These are phyloP conservation scores for Bombus pyrosoma DNA, from an alignment of 1,140 invertebrate genomes.

Conservation along the genomic window DNA sequence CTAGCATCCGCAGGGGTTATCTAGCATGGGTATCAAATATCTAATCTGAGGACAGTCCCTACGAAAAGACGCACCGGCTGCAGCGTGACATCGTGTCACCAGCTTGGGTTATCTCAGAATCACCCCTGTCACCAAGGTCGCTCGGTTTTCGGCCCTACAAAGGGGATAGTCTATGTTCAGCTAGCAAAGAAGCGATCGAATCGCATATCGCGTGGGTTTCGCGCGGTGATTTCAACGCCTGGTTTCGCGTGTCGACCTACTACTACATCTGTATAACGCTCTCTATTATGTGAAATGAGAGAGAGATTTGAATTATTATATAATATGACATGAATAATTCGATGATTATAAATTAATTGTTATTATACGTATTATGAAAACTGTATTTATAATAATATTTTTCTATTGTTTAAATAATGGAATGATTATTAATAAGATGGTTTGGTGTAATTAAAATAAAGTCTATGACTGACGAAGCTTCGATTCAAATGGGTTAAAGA, in stretches of 20 bases:
- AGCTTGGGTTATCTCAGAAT: constrained; percentile 56
- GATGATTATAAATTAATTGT: background rate
- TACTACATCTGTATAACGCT: no score
- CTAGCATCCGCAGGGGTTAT: constrained; percentile 52
- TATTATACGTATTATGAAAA: background rate
- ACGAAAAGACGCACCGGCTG: constrained; percentile 62
- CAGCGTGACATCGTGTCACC: constrained; percentile 58
- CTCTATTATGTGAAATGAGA: no score
- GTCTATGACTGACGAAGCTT: no score
- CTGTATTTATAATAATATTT: background rate
- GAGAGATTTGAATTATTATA: no score
- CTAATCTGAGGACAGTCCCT: constrained; percentile 59
- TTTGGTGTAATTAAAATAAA: no score
- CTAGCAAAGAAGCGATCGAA: background rate
- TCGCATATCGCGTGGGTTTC: background rate
- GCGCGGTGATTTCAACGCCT: constrained; percentile 45
- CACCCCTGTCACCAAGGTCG: constrained; percentile 41
- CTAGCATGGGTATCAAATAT: constrained; percentile 56
- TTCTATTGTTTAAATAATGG: no score
- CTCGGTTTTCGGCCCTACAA: constrained; percentile 13
- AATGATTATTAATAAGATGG: no score
- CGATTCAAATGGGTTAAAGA: background rate
- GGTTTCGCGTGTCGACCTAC: background rate
- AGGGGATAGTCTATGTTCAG: background rate
- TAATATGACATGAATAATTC: background rate